Conservation (phyloP, 2,113 vertebrate species). For the Scortum barcoo region DNA sequence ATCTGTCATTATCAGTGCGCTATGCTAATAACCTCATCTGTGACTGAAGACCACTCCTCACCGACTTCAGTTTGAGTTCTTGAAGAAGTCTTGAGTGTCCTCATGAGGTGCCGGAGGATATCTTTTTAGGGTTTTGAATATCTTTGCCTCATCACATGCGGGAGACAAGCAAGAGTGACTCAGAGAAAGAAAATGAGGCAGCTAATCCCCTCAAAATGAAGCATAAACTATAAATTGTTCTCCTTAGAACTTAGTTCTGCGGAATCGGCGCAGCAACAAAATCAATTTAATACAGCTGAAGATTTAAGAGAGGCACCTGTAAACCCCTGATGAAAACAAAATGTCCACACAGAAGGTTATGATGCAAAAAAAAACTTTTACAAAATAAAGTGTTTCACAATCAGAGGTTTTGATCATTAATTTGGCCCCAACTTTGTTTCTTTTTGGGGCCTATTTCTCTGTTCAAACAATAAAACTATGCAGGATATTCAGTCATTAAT, state of each 20-base stretch:
- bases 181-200: conserved; percentile 8
- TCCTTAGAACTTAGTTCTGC: conserved; percentile 2
- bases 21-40: conserved; percentile 55
- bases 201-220: conserved; percentile 7
- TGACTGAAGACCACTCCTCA: conserved; percentile 35
- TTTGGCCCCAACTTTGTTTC: conserved; percentile 10
- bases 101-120: conserved; percentile 31
- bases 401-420: conserved; percentile 20
- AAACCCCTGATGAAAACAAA: background rate
- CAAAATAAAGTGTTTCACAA: conserved; percentile 1
- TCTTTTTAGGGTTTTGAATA: conserved; percentile 61
- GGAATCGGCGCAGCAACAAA: background rate
- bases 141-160: conserved; percentile 62
- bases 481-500: conserved; percentile 19
- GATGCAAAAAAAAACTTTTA: background rate
- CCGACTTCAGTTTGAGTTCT: conserved; percentile 50
- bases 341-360: background rate
- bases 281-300: background rate
- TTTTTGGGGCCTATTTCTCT: conserved; percentile 5
- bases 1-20: conserved; percentile 71
- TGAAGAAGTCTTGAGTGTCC: conserved; percentile 55
- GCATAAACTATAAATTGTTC: background rate
- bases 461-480: background rate
- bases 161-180: conserved; percentile 26
- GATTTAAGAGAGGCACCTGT: conserved; percentile 19